Conservation (phyloP, 2,113 vertebrate species). For the Rutilus rutilus region DNA sequence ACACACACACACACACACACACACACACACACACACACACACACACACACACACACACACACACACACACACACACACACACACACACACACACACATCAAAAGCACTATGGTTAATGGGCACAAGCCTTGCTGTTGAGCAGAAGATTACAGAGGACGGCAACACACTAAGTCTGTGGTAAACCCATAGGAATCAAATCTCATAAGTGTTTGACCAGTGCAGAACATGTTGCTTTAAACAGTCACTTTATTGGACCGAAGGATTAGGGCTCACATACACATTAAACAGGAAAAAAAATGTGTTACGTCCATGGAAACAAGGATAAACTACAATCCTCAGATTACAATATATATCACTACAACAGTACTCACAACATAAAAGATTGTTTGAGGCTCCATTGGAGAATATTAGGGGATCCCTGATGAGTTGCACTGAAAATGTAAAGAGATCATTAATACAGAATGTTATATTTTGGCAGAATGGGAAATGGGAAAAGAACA, state of each 20-base stretch:
- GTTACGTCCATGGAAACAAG: not conserved
- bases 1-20: not conserved
- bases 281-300: not conserved
- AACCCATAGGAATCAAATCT: constrained; percentile 44
- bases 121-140: constrained; percentile 16
- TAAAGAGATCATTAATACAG: not conserved
- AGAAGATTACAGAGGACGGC: constrained; percentile 35
- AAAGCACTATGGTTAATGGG: constrained; percentile 14
- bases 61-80: not conserved
- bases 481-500: not conserved
- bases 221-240: constrained; percentile 39
- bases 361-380: not conserved
- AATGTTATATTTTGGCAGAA: not conserved
- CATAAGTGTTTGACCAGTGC: constrained; percentile 40
- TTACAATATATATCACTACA: constrained; percentile 10
- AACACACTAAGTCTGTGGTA: constrained; percentile 11
- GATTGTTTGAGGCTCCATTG: not conserved
- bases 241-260: constrained; percentile 44
- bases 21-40: no score
- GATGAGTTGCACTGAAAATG: not conserved
- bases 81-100: not conserved
- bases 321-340: constrained; percentile 16
- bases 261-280: constrained; percentile 35
- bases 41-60: no score
- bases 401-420: not conserved